These are phyloP conservation scores for Tolmerus cingulatus DNA, from an alignment of 2,888 invertebrate genomes.

Conservation along the genomic window DNA sequence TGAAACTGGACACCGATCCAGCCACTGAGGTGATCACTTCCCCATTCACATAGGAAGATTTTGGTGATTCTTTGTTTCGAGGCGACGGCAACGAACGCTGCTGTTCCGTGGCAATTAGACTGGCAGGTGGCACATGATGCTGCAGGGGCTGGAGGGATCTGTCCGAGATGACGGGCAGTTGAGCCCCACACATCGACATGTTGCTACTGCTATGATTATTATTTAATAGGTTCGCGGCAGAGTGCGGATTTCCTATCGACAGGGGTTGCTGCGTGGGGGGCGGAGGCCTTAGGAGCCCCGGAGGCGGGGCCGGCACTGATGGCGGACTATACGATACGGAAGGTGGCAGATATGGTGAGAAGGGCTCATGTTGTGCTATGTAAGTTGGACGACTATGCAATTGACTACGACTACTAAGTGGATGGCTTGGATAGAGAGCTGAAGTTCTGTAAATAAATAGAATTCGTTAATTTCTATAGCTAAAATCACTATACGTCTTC, in stretches of 20 bases:
- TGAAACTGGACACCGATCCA: constrained; percentile 53
- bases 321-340: constrained; percentile 47
- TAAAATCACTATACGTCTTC: neutral
- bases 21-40: constrained; percentile 53
- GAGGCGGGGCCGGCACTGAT: constrained; percentile 44
- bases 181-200: constrained; percentile 1
- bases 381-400: constrained; percentile 52
- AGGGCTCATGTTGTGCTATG: constrained; percentile 51
- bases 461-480: neutral
- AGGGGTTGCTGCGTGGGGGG: constrained; percentile 26
- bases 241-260: constrained; percentile 14
- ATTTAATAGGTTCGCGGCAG: constrained; percentile 38
- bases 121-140: constrained; percentile 8
- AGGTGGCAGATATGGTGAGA: constrained; percentile 52
- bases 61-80: constrained; percentile 49
- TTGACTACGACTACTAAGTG: constrained; percentile 49
- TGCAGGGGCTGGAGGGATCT: neutral
- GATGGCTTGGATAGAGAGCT: constrained; percentile 50
- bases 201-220: constrained; percentile 44
- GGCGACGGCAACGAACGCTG: constrained; percentile 45
- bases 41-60: constrained; percentile 52
- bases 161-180: constrained; percentile 11
- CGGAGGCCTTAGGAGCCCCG: constrained; percentile 43
- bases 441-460: constrained; percentile 46
- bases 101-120: constrained; percentile 5